Base-by-base conservation (phyloP, 2,113 vertebrate genomes). In the Chionodraco myersi region DNA sequence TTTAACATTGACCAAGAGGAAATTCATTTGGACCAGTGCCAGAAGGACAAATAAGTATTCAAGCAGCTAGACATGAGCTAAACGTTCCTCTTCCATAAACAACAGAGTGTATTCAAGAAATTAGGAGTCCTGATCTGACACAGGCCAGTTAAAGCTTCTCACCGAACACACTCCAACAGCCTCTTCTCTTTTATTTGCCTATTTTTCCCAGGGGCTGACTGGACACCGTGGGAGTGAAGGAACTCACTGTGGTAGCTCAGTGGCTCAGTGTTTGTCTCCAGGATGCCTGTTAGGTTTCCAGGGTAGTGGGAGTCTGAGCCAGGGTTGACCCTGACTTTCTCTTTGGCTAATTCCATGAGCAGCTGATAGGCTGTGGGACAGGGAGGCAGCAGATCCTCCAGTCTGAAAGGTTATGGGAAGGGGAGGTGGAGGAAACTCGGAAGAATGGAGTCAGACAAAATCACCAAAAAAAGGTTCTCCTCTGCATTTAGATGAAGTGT, bases 231-330 rank as follows among this genome's bases (percentile, higher is more conserved):
- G 88, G 92, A 91, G 80, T 85, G 79, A 71, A 75, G 75, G 82
- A 88, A 71, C 85, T 84, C 18, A 66, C 36, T 79, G 75, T 72
- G 79, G 81, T 62, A 45, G 79, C 87, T 83, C 86, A 79, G 88
- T 74, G 72, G 80, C 65, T 75, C 82, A 68, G 72, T 90, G 90
- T 91, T 92, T 93, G 92, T 90, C 88, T 91, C 88, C 79, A 61
- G 91, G 88, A 92, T 91, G 91, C 89, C 90, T 91, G 85, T 65
- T 86, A 76, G 88, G 91, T 93, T 90, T 92, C 92, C 91, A 92
- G 82, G 91, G 91, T 74, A 90, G 85, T 92, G 78, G 88, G 90
- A 91, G 90, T 86, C 86, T 88, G 88, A 80, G 83, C 72, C 70
- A 59, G 65, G 62, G 83, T 60, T 91, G 87, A 93, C 89, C 91